phyloP scores from a whole-genome alignment of 2,888 invertebrate species.

The Melipona beecheii region DNA sequence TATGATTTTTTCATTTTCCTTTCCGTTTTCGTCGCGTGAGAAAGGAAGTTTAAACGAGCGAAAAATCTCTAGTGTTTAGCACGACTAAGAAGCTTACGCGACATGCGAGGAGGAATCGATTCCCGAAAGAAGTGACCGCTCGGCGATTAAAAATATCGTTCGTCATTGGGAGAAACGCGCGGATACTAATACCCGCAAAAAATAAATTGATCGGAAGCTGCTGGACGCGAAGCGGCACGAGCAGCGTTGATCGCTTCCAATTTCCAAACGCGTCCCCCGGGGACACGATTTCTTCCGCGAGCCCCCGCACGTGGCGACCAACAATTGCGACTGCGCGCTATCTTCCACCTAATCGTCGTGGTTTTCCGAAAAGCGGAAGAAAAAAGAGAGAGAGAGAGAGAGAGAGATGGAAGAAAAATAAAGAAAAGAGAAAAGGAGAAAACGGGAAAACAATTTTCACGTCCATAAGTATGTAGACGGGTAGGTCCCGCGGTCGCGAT shows the following conservation, averaged over 20 bases:
- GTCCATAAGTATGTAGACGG: background rate
- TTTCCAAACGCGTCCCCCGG: slow-evolving; percentile 18
- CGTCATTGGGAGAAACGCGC: background rate
- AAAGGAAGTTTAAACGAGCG: no score
- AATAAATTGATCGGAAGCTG: slow-evolving; percentile 44
- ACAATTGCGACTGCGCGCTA: slow-evolving; percentile 16
- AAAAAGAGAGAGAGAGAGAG: background rate
- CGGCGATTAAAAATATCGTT: slow-evolving; percentile 37
- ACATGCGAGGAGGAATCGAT: background rate
- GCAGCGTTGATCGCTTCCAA: slow-evolving; percentile 25
- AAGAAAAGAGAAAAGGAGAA: background rate
- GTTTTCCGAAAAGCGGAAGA: background rate
- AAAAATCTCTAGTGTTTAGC: background rate
- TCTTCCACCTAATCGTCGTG: background rate
- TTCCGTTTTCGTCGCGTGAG: background rate
- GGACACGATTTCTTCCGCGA: background rate
- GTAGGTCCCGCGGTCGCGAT: background rate
- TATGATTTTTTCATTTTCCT: background rate
- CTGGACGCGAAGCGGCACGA: background rate
- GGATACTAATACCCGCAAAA: slow-evolving; percentile 42
- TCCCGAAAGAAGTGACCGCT: background rate
- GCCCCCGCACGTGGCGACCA: background rate
- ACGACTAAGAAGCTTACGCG: slow-evolving; percentile 2
- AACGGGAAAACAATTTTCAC: background rate
- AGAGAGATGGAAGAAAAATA: background rate